Evolutionary conservation across 2,113 vertebrate species (phyloP), one percentile per base, ranked within the genome.

Genomic region (Eubucco bourcierii): DNA sequence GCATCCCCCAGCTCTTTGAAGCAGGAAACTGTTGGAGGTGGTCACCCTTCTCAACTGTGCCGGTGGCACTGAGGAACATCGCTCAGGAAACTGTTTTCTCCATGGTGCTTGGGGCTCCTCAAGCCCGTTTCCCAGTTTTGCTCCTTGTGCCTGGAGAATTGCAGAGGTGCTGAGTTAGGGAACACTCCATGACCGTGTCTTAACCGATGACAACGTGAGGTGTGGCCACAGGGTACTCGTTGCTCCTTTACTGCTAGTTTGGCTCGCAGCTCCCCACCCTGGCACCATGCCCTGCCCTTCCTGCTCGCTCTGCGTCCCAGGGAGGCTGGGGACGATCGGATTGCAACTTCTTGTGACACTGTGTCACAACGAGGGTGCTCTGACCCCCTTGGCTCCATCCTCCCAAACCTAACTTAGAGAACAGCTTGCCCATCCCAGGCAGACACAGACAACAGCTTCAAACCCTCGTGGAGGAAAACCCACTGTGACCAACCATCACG

Each of bases 301-400:
- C 79, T 66, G 60, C 83, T 67, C 7, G 4, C 39, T 3, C 3
- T 0, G 7, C 1, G 0, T 34, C 44, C 80, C 1, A 25, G 85
- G 60, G 79, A 90, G 68, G 71, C 41, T 4, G 66, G 6, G 7
- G 37, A 44, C 9, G 2, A 16, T 34, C 0, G 0, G 19, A 41
- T 37, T 8, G 1, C 9, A 31, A 63, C 24, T 2, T 50, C 7
- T 47, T 3, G 1, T 19, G 44, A 34, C 0, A 0, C 27, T 2
- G 7, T 59, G 80, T 29, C 66, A 15, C 3, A 0, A 1, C 7
- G 7, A 18, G 37, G 58, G 34, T 79, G 66, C 46, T 84, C 65
- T 0, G 0, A n/a, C 41, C 6, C 6, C 29, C 33, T 64, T 0
- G 0, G 3, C 18, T 84, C 27, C 6, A 0, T 56, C 37, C 46